Conservation (phyloP, 2,797 vertebrate genomes). For the Telmatherina bonti region DNA sequence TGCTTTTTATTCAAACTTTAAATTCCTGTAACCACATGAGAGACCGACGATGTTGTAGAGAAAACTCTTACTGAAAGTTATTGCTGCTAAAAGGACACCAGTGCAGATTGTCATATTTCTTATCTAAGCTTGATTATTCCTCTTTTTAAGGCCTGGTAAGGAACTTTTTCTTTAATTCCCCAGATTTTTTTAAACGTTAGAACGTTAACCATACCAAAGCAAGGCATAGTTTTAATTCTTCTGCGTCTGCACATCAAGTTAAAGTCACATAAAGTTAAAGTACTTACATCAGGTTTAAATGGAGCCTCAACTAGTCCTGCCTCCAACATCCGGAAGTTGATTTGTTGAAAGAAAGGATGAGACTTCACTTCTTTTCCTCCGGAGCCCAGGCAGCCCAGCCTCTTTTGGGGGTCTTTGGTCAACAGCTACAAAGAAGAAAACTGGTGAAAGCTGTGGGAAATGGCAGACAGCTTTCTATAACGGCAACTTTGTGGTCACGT, state of each 20-base stretch:
- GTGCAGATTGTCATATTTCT: too few species aligned
- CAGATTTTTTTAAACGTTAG: not conserved
- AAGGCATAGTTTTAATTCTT: not conserved
- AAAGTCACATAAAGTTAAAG: not conserved
- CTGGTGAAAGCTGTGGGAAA: not conserved
- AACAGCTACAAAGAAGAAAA: constrained; percentile 78
- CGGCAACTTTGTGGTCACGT: not conserved
- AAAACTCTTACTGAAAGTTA: too few species aligned
- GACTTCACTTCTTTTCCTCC: constrained; percentile 75
- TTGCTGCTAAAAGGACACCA: too few species aligned
- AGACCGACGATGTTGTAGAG: too few species aligned
- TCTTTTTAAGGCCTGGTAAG: too few species aligned
- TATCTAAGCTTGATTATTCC: too few species aligned
- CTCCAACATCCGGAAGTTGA: constrained; percentile 89
- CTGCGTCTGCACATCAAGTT: not conserved
- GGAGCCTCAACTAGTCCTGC: constrained; percentile 81
- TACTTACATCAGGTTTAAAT: constrained; percentile 85
- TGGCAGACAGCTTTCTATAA: not conserved
- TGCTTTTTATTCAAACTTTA: too few species aligned
- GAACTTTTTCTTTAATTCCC: too few species aligned
- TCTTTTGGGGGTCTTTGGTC: constrained; percentile 78
- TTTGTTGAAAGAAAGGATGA: constrained; percentile 83
- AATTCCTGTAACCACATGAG: too few species aligned
- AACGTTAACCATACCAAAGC: not conserved
- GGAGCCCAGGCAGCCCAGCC: constrained; percentile 76